Evolutionary conservation across 92 coral and sea anemone species (phyloP), one percentile per base, ranked within the genome.

Genomic region (Umimayanthus chanpuru): DNA sequence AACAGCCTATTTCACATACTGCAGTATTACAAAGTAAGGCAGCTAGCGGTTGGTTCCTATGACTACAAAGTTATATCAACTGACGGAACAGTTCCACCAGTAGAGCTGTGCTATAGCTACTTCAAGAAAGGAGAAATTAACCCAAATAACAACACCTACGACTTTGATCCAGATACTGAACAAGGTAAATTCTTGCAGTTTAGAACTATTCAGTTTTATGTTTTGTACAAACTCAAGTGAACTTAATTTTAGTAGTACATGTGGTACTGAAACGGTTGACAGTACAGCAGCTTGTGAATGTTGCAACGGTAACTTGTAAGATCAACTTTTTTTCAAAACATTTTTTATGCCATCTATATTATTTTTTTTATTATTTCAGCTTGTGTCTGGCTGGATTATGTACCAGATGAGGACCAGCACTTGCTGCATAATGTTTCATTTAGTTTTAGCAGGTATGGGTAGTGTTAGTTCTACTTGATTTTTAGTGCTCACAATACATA

Each of bases 1-100:
- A n/a, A n/a, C 18, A 15, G 26, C 44, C 0, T 50, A 11, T 6
- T 29, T 77, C 39, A 4, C 47, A 40, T 29, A 20, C 49, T 36
- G 18, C 91, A 94, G 98, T 94, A 94, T 81, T 94, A 95, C 86
- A 91, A 91, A 11, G 90, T 96, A 23, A 30, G 25, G 16, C 85
- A 88, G 4, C 90, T 85, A 30, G 92, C 99, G 1, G 81, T 95
- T 88, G 99, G 99, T 38, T 85, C 96, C 14, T 96, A 93, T 90
- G 93, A 89, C 86, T 94, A 92, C 70, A 53, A 89, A 28, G 7
- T 67, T 25, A 39, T 67, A 4, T 83, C 86, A 38, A 30, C 72
- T 25, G 87, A 88, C 9, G 92, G 90, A 30, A 79, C 82, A 5
- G 91, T 93, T 2, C 98, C 95, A 4, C 89, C 86, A 58, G 93